Conservation (phyloP, 2,113 vertebrate species). For the Canis aureus region DNA sequence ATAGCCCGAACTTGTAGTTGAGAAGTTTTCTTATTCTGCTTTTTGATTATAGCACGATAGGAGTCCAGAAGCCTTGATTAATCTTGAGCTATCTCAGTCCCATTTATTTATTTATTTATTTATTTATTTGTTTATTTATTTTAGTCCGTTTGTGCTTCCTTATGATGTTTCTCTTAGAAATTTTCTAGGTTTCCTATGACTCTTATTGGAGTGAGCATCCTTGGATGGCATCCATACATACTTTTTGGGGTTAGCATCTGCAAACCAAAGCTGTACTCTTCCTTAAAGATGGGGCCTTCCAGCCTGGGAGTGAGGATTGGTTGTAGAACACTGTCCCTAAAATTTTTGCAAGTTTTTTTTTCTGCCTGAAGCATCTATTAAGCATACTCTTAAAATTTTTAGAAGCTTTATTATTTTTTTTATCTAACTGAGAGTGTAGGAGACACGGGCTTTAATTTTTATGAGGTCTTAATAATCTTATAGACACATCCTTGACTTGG, state of each 20-base stretch:
- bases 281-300: not conserved
- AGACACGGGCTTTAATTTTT: conserved; percentile 9
- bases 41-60: not conserved
- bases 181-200: not conserved
- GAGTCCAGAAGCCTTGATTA: not conserved
- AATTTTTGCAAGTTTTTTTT: not conserved
- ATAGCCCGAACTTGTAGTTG: not conserved
- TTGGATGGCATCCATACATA: not conserved
- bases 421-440: not conserved
- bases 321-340: not conserved
- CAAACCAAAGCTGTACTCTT: not conserved
- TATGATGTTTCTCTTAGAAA: not conserved
- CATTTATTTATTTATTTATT: no score
- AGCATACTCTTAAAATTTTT: not conserved
- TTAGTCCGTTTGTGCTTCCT: not conserved
- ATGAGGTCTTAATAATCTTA: conserved; percentile 16
- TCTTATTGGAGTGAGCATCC: not conserved
- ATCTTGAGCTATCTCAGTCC: not conserved
- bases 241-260: not conserved
- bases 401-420: not conserved
- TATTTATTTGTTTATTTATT: not conserved
- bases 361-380: not conserved
- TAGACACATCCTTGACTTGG: not conserved
- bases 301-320: not conserved
- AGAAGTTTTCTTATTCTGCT: not conserved